Conservation (phyloP, 2,888 invertebrate species). For the Bugulina stolonifera region DNA sequence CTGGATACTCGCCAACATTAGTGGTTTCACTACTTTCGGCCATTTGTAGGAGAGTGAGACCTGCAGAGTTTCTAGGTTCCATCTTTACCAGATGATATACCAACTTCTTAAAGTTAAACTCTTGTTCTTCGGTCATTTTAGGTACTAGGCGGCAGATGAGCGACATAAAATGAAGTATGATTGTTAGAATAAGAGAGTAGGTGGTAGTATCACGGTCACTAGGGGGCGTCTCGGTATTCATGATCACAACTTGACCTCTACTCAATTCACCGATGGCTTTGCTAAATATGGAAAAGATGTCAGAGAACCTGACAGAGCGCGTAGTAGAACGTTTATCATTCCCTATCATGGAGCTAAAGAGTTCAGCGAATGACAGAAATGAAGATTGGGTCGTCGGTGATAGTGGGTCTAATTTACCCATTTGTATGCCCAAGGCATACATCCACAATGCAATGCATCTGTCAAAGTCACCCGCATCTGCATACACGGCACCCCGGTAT, state of each 20-base stretch:
- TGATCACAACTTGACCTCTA: constrained; percentile 52
- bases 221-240: constrained; percentile 30
- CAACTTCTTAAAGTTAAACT: constrained; percentile 61
- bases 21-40: constrained; percentile 75
- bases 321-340: constrained; percentile 61
- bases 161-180: constrained; percentile 65
- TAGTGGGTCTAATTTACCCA: constrained; percentile 81
- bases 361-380: constrained; percentile 86
- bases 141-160: constrained; percentile 50
- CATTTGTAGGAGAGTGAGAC: constrained; percentile 62
- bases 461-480: constrained; percentile 80
- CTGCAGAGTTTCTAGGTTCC: constrained; percentile 56
- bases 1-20: constrained; percentile 63
- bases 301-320: constrained; percentile 70
- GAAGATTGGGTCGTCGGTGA: constrained; percentile 92
- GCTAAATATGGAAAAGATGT: constrained; percentile 74
- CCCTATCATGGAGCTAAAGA: constrained; percentile 78
- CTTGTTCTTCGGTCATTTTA: constrained; percentile 42
- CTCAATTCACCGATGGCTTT: constrained; percentile 64
- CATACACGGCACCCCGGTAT: constrained; percentile 86
- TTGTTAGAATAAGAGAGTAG: constrained; percentile 76
- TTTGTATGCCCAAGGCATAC: constrained; percentile 93
- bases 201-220: constrained; percentile 65
- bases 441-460: constrained; percentile 88
- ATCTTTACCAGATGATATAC: constrained; percentile 73